Percentiles rank a stretch among this genome's conserved stretches.
Evolutionary conservation across 2,797 vertebrate species (phyloP).

Genomic region (Lophotriccus pileatus): DNA sequence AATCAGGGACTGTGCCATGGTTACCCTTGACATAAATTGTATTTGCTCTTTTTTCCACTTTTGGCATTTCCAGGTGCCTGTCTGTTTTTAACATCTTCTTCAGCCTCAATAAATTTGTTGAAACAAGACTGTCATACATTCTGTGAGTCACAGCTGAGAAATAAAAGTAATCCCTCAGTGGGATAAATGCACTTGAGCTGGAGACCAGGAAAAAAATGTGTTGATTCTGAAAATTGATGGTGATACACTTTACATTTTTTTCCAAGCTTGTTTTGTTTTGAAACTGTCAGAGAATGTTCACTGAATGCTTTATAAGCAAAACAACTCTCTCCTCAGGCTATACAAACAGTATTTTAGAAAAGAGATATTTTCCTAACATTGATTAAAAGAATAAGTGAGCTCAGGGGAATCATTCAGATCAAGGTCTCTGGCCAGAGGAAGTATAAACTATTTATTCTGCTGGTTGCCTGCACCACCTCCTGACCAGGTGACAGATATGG

Average conservation of each 20-base stretch:
- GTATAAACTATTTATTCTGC: background rate
- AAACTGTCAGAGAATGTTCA: background rate
- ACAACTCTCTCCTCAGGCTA: background rate
- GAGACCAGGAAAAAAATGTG: background rate
- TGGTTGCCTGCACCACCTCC: background rate
- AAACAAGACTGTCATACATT: conserved; percentile 44
- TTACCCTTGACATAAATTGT: conserved; percentile 16
- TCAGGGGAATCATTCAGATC: background rate
- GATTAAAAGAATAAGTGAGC: background rate
- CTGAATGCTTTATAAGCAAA: conserved; percentile 7
- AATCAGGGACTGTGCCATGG: background rate
- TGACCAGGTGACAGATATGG: background rate
- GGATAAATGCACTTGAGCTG: background rate
- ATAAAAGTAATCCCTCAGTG: conserved; percentile 28
- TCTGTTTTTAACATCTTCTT: conserved; percentile 62
- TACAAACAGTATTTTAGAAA: background rate
- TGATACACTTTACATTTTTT: background rate
- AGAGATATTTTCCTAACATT: background rate
- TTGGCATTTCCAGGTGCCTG: conserved; percentile 26
- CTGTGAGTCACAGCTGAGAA: conserved; percentile 32
- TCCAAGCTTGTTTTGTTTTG: background rate
- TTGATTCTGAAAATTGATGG: conserved; percentile 16
- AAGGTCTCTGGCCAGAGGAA: background rate
- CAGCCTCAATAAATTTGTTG: conserved; percentile 40
- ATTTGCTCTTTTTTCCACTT: conserved; percentile 4